Base-by-base conservation (phyloP, 2,113 vertebrate genomes). In the Pheucticus melanocephalus region DNA sequence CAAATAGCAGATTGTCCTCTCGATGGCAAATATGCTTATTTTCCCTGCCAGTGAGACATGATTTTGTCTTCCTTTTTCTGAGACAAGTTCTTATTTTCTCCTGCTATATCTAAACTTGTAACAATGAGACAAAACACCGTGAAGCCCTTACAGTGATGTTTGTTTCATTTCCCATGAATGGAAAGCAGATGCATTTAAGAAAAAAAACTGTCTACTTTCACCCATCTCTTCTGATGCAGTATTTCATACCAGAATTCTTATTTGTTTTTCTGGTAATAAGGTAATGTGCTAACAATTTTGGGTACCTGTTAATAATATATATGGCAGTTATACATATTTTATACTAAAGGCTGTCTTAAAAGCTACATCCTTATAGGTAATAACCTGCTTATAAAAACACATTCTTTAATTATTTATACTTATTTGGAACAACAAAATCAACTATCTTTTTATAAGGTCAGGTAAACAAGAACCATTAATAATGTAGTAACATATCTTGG, bases 281-380 rank as follows among this genome's bases (percentile, higher is more conserved):
- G 54, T 86, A 95, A 22, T 6, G 1, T 81, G 53, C 68, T 94
- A 97, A 95, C 78, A 90, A 59, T 94, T 95, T 90, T 96, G 42
- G 60, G 11, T 88, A 76, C 37, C 35, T 93, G 63, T 98, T 97
- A 98, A 97, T 97, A 98, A 97, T 96, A 95, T 84, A 97, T 97
- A 85, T 96, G 70, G 51, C 42, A 90, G 75, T 85, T 95, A 97
- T 98, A 79, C 73, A 98, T 97, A 97, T 98, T 98, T 97, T 95
- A 98, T 97, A 94, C 44, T 93, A 96, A 97, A 96, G 44, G 42
- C 54, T 95, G 33, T 86, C 69, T 98, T 97, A 97, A 98, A 97
- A 97, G 76, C 92, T 96, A 91, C 86, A 93, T 78, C 87, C 97
- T 97, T 95, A 88, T 80, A 97, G 91, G 87, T 96, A 97, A 97